A percentile compares a stretch with the other conserved stretches of the same genome.
Conservation (phyloP, 1,140 invertebrate genomes). For the Lutraria rhynchaena region DNA sequence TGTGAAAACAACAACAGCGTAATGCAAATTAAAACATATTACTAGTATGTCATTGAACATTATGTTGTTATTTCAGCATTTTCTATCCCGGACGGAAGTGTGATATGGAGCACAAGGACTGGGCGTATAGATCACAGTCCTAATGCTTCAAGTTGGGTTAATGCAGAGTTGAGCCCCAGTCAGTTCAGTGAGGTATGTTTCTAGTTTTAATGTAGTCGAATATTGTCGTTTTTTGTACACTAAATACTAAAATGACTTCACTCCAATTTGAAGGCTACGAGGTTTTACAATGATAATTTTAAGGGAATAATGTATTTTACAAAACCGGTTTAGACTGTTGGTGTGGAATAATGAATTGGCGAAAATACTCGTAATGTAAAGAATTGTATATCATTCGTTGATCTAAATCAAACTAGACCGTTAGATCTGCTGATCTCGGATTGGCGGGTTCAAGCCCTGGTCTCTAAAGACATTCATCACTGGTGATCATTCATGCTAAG, state of each 20-base stretch:
- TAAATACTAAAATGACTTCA: not conserved
- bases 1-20: no score
- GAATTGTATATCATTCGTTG: not conserved
- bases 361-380: no score
- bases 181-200: constrained; percentile 13
- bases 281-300: not conserved
- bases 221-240: not conserved
- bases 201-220: not conserved
- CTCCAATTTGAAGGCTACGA: not conserved
- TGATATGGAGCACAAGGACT: not conserved
- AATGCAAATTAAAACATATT: no score
- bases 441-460: not conserved
- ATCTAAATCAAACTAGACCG: not conserved
- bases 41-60: no score
- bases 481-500: no score
- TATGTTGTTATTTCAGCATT: no score
- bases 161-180: not conserved
- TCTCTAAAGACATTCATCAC: not conserved
- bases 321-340: no score
- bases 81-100: not conserved
- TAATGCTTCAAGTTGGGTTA: not conserved
- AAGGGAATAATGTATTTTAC: no score
- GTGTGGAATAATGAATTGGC: no score
- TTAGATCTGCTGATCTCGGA: not conserved
- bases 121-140: not conserved